phyloP scores from a whole-genome alignment of 2,797 vertebrate genomes.

The Neosilurus mollespiculum region DNA sequence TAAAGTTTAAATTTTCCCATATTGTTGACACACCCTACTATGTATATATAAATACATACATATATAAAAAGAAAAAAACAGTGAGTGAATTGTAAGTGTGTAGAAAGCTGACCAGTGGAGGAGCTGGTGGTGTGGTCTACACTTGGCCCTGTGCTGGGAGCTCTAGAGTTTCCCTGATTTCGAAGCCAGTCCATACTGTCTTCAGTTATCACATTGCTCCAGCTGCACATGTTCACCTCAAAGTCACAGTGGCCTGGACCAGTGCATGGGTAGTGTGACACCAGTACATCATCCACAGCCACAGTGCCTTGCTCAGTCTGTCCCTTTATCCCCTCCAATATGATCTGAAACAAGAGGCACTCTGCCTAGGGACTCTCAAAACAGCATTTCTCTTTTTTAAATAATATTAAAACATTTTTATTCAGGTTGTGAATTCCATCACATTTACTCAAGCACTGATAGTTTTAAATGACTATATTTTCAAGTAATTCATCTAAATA shows the following conservation, averaged over 20 bases:
- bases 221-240: conserved; percentile 70
- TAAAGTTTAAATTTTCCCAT: too few relatives aligned
- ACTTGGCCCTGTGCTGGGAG: conserved; percentile 65
- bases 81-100: neutral
- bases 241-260: conserved; percentile 71
- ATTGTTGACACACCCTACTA: too few relatives aligned
- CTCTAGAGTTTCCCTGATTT: conserved; percentile 60
- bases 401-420: neutral
- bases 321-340: conserved; percentile 71
- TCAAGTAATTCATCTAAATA: neutral
- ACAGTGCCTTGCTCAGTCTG: conserved; percentile 64
- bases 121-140: conserved; percentile 75
- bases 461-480: neutral
- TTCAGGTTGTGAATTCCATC: neutral
- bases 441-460: neutral
- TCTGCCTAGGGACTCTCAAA: neutral
- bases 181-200: conserved; percentile 74
- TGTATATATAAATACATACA: too few relatives aligned
- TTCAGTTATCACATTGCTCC: conserved; percentile 67
- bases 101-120: conserved; percentile 54
- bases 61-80: too few relatives aligned
- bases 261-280: conserved; percentile 64
- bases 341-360: conserved; percentile 61
- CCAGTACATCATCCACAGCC: conserved; percentile 74
- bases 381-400: neutral